Base-by-base conservation (phyloP, 2,888 invertebrate genomes). In the Drosophila pullipes region DNA sequence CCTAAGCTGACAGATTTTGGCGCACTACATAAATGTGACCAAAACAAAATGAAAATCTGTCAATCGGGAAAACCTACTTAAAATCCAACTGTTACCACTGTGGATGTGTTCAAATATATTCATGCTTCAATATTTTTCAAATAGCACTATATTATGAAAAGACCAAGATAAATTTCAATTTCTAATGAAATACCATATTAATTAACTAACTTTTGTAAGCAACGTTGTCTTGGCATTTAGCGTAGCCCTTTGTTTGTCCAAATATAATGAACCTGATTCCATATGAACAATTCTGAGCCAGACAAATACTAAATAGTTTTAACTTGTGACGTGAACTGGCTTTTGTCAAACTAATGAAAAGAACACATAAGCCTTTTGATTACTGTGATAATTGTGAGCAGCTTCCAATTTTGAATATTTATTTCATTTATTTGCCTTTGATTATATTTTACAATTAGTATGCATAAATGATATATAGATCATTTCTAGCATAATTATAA, bases 1-100 rank as follows among this genome's bases (percentile, higher is more conserved):
- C 60, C 31, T 67, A 66, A 74, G 65, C 65, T 25, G 31, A 16
- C 35, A 53, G 70, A 60, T 61, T 61, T 22, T 33, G 54, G 37
- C 31, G 33, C 28, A 52, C 33, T 53, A 13, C 5, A 50, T 30
- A 57, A 58, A 60, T 37, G n/a, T 9, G 41, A 25, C 2, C 10
- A 60, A 28, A 30, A 60, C 35, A 63, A 52, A 59, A 30, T 22
- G 13, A n/a, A 39, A 39, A 30, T 39, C n/a, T 33, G 28, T n/a
- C 16, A 53, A 69, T 25, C 18, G 9, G 9, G 16, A 39, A 37
- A 11, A 30, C 25, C 18, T n/a, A 28, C 3, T n/a, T 22, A 30
- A 37, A 11, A 39, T 25, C 18, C 18, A 30, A 37, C 7, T n/a
- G 13, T 6, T 49, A 33, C 13, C 11, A 22, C 7, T 37, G 18